These are phyloP conservation scores for Ypsolopha scabrella DNA, from an alignment of 2,888 invertebrate species.

Conservation along the genomic window DNA sequence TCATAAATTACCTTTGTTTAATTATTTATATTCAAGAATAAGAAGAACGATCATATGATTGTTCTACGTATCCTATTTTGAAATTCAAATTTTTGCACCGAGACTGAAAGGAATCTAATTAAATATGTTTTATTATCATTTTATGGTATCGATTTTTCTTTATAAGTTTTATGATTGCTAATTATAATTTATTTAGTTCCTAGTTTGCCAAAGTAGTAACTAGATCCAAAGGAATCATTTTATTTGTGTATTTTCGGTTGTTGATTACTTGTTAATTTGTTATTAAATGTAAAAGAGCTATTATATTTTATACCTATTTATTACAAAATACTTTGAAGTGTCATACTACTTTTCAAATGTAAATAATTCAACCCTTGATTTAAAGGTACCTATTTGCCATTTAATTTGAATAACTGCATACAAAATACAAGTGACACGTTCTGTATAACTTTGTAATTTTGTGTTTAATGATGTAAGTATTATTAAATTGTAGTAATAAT, in stretches of 20 bases:
- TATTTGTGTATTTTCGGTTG: conserved; percentile 12
- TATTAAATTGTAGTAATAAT: neutral
- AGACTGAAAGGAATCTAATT: too few species aligned
- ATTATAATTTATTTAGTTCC: conserved; percentile 22
- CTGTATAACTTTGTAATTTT: neutral
- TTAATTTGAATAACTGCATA: too few species aligned
- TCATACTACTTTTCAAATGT: too few species aligned
- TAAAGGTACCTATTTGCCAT: too few species aligned
- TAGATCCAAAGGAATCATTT: conserved; percentile 15
- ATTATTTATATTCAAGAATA: too few species aligned
- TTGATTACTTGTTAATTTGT: conserved; percentile 15
- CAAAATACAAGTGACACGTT: too few species aligned
- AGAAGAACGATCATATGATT: too few species aligned
- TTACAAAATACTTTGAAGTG: too few species aligned
- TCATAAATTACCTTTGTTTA: too few species aligned
- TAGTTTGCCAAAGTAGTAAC: conserved; percentile 27
- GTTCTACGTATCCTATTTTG: too few species aligned
- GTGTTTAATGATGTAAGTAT: neutral
- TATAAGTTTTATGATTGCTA: conserved; percentile 5
- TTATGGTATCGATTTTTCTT: conserved; percentile 5
- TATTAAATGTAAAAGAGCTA: neutral
- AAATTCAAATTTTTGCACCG: too few species aligned
- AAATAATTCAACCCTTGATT: neutral
- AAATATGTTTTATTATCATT: too few species aligned
- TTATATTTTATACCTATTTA: conserved; percentile 10